Base-by-base conservation (phyloP, 1,140 invertebrate genomes). In the Drosophila arizonae region DNA sequence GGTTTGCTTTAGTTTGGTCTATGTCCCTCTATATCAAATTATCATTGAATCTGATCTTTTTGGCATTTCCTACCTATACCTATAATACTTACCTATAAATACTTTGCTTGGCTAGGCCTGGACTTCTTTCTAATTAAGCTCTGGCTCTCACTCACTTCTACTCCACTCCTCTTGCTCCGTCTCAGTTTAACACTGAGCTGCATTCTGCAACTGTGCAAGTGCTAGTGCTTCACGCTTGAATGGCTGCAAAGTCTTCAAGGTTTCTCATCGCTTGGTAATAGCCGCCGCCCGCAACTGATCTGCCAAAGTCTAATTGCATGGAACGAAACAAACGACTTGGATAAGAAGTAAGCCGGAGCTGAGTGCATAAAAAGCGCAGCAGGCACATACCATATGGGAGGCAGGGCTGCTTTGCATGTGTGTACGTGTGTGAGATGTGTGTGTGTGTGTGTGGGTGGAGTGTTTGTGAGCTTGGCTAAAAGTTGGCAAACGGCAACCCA, bases 241-340 rank as follows among this genome's bases (percentile, higher is more conserved):
- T 81, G 55, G 51, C 54, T 78, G 43, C 55, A 71, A 74, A 77
- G 64, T 75, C 56, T 73, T 68, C 62, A 70, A 80, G 79, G 70
- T 63, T 69, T 48, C 21, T 68, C 45, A 46, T 45, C 50, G 67
- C 24, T 65, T 69, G 72, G 50, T 45, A 75, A 73, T 69, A 66
- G 80, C 80, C 57, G 80, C 72, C 57, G 43, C 43, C 76, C 57
- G 57, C 57, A 60, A 60, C 57, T 60, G 84, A 87, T 82, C 82
- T 88, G 77, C 79, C 84, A 84, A 82, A 88, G 77, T 88, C 84
- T 88, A 88, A 88, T 88, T 88, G 84, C 84, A 80, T 75, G 84
- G 84, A 88, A 88, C 80, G 77, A 89, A 88, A 85, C 79, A 88
- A 88, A 89, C 85, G 74, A 88, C 85, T 87, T 84, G 84, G 84